A percentile compares a stretch with the other conserved stretches of the same genome.
Conservation (phyloP, 2,797 vertebrate genomes). For the Spheniscus humboldti region DNA sequence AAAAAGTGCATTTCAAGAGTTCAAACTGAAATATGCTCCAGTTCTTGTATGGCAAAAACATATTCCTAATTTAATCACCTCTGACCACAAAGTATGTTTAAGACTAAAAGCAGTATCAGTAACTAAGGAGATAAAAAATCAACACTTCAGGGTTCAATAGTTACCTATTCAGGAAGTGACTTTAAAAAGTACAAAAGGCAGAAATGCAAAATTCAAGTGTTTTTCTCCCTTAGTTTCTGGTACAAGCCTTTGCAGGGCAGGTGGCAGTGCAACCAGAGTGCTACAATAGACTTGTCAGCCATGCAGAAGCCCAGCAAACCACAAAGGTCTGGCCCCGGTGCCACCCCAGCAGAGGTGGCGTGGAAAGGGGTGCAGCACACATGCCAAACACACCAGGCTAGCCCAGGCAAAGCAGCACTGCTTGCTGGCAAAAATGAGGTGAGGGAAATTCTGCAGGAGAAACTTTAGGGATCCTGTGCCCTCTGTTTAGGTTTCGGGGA, state of each 20-base stretch:
- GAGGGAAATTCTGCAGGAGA: neutral
- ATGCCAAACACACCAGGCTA: neutral
- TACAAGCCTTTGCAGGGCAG: neutral
- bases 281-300: neutral
- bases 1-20: neutral
- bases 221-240: neutral
- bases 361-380: neutral
- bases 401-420: fast-evolving
- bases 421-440: neutral
- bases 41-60: neutral
- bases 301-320: neutral
- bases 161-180: neutral
- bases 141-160: neutral
- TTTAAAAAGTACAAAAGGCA: neutral
- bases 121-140: neutral
- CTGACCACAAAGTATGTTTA: neutral
- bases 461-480: neutral
- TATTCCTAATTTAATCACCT: neutral
- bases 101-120: neutral
- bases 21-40: neutral
- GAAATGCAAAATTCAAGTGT: neutral
- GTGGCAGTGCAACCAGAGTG: neutral
- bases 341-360: fast-evolving
- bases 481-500: neutral
- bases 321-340: neutral